Evolutionary conservation across 2,113 vertebrate genomes (phyloP), one percentile per base, ranked within the genome.

Genomic region (Hassar affinis): DNA sequence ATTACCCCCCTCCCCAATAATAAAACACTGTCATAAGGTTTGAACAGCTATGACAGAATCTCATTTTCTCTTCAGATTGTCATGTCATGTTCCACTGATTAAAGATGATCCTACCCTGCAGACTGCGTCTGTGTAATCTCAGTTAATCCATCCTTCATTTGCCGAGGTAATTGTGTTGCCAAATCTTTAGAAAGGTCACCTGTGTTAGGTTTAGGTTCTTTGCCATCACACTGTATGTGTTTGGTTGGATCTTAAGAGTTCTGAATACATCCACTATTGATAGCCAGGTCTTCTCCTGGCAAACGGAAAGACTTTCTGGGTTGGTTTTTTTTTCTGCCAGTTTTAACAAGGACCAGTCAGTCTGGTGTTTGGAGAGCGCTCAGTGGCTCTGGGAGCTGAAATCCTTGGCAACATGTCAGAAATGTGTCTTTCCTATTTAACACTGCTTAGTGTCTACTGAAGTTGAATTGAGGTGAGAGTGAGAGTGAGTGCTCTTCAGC

Each of bases 391-490:
- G 25, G 83, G 83, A 81, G 75, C 76, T 88, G 81, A 76, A 84
- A 45, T 64, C 81, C 77, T 87, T 51, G 80, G 83, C 85, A 69
- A 81, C 87, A 86, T 88, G 87, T 87, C 66, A 84, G 86, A 84
- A 88, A 88, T 90, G 90, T 88, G 84, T 86, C 82, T 78, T 86
- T 90, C 89, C 85, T 77, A 80, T 84, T 78, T 11, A 78, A 88
- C 83, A 79, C 87, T 87, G 88, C 11, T 76, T 72, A 62, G 49
- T 76, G 30, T 68, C 45, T 66, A 27, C 66, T 35, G 25, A 59
- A 56, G 64, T 30, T 79, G 66, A 80, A 47, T 78, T 6, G 45
- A 66, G 79, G 66, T 22, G 25, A 74, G 22, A 30, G 20, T n/a
- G 18, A 75, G 61, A 30, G 20, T n/a, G 18, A 75, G 61, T 69